Evolutionary conservation across 2,113 vertebrate species (phyloP).

Genomic region (Thomomys bottae): DNA sequence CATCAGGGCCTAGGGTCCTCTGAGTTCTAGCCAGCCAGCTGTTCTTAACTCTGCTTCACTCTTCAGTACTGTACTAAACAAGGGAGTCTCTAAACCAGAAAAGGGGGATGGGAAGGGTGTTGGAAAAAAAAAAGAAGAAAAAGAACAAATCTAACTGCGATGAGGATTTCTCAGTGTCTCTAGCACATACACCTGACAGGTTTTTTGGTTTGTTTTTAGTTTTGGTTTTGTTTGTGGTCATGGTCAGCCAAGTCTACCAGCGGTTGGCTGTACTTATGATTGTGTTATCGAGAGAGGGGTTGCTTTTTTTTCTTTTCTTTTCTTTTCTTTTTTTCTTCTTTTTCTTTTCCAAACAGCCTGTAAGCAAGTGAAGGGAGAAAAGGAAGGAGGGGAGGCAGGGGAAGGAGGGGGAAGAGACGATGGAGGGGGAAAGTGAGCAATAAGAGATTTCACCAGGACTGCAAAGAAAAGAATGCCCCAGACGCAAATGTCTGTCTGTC

Average conservation of each 20-base stretch:
- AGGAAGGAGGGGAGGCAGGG: neutral
- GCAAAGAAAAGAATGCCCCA: conserved; percentile 67
- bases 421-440: neutral
- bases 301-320: conserved; percentile 26
- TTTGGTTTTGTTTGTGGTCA: conserved; percentile 50
- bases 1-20: neutral
- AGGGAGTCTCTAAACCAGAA: conserved; percentile 43
- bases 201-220: too few species aligned
- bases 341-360: conserved; percentile 56
- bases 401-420: neutral
- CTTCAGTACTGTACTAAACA: conserved; percentile 71
- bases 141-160: conserved; percentile 61
- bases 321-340: neutral
- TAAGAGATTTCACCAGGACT: conserved; percentile 63
- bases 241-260: conserved; percentile 31
- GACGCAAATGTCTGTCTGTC: conserved; percentile 78
- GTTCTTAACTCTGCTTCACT: conserved; percentile 70
- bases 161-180: conserved; percentile 52
- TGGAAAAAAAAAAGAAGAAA: neutral
- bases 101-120: conserved; percentile 57
- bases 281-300: conserved; percentile 63
- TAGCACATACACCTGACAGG: conserved; percentile 55
- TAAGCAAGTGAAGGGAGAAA: conserved; percentile 76
- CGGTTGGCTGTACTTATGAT: conserved; percentile 47
- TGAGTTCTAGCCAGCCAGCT: neutral